Evolutionary conservation across 2,888 invertebrate genomes (phyloP), one percentile per base, ranked within the genome.

Genomic region (Tiphia femorata): DNA sequence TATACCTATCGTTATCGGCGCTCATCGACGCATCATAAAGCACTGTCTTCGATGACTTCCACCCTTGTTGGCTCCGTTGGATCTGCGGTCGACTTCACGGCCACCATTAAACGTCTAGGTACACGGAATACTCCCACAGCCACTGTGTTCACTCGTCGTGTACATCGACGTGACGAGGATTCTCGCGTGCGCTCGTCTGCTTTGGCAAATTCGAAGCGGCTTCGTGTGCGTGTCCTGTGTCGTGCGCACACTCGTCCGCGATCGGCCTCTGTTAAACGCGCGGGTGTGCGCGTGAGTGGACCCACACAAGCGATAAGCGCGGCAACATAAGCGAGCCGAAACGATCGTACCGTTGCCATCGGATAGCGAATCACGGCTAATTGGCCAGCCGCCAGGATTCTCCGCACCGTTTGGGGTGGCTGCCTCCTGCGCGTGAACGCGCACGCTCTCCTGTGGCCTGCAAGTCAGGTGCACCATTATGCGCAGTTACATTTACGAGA

Each of bases 351-450:
- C 14, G 14, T 49, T 35, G 35, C 19, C 25, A 51, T 59, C 44
- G 43, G 55, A 59, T 55, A 56, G 41, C n/a, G 44, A 49, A 56
- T 52, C 40, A 21, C 23, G 35, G 48, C 56, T 59, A 56, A 59
- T 62, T 56, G 52, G 47, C 23, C 42, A 12, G 23, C 21, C 7
- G 46, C 23, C 33, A 40, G 19, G 20, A 30, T 37, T n/a, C 38
- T 27, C 44, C 10, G 40, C n/a, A n/a, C n/a, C n/a, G n/a, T 20
- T 43, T 17, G 19, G 33, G 12, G 42, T 14, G 38, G 21, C 17
- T n/a, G 38, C 23, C 17, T 17, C n/a, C n/a, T n/a, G n/a, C n/a
- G n/a, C 35, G 41, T 16, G 30, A 29, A 17, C 12, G 43, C n/a
- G 33, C 14, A 10, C 37, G 49, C 47, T 16, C 27, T 12, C 1